Base-by-base conservation (phyloP, 37 sponge, comb jelly and placozoan genomes). In the Bolinopsis microptera region DNA sequence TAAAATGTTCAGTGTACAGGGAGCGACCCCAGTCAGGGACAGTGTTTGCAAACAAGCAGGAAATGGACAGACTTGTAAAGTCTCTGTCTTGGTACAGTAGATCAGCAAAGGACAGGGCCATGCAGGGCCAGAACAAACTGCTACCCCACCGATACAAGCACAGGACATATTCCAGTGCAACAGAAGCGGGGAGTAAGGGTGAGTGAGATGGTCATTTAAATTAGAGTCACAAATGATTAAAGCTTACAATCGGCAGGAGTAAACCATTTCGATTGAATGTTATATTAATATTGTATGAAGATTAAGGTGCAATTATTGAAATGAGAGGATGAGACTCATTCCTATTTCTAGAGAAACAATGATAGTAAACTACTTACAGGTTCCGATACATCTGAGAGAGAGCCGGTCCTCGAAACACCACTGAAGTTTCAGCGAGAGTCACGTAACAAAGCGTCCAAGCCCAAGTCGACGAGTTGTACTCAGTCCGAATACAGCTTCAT, bases 11-110 rank as follows among this genome's bases (percentile, higher is more conserved):
- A 86, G 90, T 86, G 26, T 86, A 86, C 90, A 2, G 90, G 21
- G 90, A 86, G 90, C n/a, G 90, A 86, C 90, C 90, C 9, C 90
- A 86, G 61, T 33, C 90, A 16, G 90, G 61, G 31, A 41, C 90
- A 40, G 90, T 86, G 90, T 86, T 86, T 27, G 61, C 41, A 0
- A 86, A 86, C 61, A 41, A 41, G 3, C 36, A 22, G 61, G 90
- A 86, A 3, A 86, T 86, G 90, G 90, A 86, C 90, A 38, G 35
- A 1, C 61, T 86, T 28, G 24, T 86, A 40, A 48, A 86, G 25
- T 86, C 90, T 34, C 26, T 86, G 90, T 23, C 90, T 0, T 86
- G 90, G 90, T 86, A 86, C 90, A 86, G 90, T 23, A 27, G 36
- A 39, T 41, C 61, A 3, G 35, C 36, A 5, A 86, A 39, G 90